Conservation (phyloP, 2,113 vertebrate species). For the Morone saxatilis region DNA sequence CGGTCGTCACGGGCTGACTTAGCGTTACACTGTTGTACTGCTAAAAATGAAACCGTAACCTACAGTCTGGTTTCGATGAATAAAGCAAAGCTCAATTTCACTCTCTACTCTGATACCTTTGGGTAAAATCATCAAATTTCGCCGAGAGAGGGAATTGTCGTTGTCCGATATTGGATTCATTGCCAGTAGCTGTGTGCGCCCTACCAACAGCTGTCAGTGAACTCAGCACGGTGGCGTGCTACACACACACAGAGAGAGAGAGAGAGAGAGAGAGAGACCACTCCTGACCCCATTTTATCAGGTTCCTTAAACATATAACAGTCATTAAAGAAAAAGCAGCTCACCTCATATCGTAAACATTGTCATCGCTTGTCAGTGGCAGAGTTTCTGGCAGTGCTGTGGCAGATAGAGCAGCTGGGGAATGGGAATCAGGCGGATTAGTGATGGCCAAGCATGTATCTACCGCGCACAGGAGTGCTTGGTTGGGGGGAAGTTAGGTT, state of each 20-base stretch:
- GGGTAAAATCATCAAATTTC: background rate
- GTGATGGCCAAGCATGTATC: conserved; percentile 35
- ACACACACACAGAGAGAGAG: too few relatives aligned
- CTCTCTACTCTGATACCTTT: background rate
- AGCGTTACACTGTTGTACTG: too few relatives aligned
- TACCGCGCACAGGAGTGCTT: background rate
- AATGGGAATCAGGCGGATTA: conserved; percentile 76
- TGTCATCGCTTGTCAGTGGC: conserved; percentile 13
- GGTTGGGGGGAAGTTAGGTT: background rate
- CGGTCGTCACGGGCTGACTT: background rate
- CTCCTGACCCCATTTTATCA: background rate
- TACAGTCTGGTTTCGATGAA: background rate
- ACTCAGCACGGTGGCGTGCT: background rate
- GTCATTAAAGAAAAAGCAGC: background rate
- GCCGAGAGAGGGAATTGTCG: background rate
- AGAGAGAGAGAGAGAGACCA: background rate
- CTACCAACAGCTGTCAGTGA: conserved; percentile 24
- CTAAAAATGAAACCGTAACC: too few relatives aligned
- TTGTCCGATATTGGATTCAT: conserved; percentile 32
- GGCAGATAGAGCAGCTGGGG: conserved; percentile 55
- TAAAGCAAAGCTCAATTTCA: too few relatives aligned
- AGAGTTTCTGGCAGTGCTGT: conserved; percentile 18
- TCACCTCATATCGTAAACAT: conserved; percentile 55
- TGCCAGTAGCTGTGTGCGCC: background rate
- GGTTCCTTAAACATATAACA: background rate